Evolutionary conservation across 2,888 invertebrate genomes (phyloP), one percentile per base, ranked within the genome.

Genomic region (Esperia sulphurella): DNA sequence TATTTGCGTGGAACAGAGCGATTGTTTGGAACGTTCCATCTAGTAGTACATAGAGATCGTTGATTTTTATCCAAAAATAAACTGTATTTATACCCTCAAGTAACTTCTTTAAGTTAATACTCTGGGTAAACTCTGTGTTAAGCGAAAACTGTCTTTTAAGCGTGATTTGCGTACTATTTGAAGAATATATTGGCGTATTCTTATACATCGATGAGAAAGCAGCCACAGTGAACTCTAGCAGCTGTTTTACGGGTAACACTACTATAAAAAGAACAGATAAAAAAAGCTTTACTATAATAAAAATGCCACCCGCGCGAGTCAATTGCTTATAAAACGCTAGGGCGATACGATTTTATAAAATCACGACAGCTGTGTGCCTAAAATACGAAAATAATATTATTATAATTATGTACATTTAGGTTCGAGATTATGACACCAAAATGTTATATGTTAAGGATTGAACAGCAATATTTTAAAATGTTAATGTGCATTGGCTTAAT

Each of bases 341-440:
- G 50, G 58, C 54, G 56, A 56, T 48, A 49, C 54, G 39, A 8
- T 14, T 39, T 9, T 49, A 39, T 43, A 45, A 48, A 52, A 48
- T 42, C 54, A 60, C 54, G 55, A 57, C 52, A 59, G 54, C 59
- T 54, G 40, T 59, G 69, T 69, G 71, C 72, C 73, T 74, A 63
- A 65, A 63, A 39, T 41, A 45, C 6, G 8, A 41, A 37, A 38
- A 45, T 40, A 37, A 29, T 50, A 33, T 14, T 31, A 41, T 39
- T 38, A 39, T 3, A 39, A 52, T 59, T 57, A 54, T 48, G 54
- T 63, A 61, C 52, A 48, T 55, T 68, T 69, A 65, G 71, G 61
- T 67, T 71, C 76, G 82, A 83, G 81, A 84, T 85, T 84, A 83
- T 72, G 70, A 83, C 80, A 83, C 85, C 85, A 85, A 85, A 83